phyloP scores from a whole-genome alignment of 2,113 vertebrate genomes.

The Dromas ardeola region DNA sequence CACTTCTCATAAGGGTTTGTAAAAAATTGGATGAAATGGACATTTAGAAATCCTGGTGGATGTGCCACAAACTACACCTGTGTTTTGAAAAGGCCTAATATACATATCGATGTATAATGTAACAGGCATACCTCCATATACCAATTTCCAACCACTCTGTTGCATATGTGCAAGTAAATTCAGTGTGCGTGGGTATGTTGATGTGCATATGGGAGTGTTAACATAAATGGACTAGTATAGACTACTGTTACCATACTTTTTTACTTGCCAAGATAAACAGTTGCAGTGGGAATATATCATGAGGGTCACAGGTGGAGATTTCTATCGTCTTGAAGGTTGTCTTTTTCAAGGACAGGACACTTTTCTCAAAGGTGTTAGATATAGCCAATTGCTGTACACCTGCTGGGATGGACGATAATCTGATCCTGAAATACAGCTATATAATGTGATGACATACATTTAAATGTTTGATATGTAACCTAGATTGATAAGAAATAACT shows the following conservation, averaged over 20 bases:
- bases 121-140: not conserved
- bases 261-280: not conserved
- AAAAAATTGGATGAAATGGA: not conserved
- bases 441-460: accelerated
- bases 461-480: not conserved
- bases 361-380: not conserved
- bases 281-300: not conserved
- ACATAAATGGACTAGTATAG: not conserved
- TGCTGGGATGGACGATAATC: not conserved
- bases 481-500: not conserved
- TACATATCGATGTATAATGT: not conserved
- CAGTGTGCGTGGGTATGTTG: not conserved
- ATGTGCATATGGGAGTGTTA: not conserved
- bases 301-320: not conserved
- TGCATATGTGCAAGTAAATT: not conserved
- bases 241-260: not conserved
- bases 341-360: not conserved
- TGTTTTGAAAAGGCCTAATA: not conserved
- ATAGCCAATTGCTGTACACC: not conserved
- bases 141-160: not conserved
- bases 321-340: not conserved
- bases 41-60: not conserved
- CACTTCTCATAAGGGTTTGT: not conserved
- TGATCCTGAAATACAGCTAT: not conserved
- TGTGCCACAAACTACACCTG: not conserved